Conservation (phyloP, 2,797 vertebrate genomes). For the Thripadectes ignobilis region DNA sequence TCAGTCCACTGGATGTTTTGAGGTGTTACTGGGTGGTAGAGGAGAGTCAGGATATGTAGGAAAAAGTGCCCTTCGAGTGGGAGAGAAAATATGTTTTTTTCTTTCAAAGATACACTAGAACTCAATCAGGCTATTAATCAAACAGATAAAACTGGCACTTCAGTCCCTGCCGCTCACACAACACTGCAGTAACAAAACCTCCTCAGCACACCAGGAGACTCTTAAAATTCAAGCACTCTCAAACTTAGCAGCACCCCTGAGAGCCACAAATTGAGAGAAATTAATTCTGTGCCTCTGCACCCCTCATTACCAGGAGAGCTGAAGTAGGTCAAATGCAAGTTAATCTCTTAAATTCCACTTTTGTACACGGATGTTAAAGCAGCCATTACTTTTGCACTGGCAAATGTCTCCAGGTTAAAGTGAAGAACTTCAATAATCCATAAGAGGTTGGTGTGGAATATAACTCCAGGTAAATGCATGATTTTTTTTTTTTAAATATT, state of each 20-base stretch:
- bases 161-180: constrained; percentile 55
- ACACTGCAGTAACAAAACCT: constrained; percentile 69
- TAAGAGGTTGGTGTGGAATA: constrained; percentile 46
- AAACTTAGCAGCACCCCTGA: constrained; percentile 82
- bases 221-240: constrained; percentile 83
- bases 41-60: background rate
- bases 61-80: background rate
- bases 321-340: constrained; percentile 85
- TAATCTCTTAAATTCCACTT: constrained; percentile 86
- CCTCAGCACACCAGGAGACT: constrained; percentile 75
- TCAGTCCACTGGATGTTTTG: background rate
- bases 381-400: constrained; percentile 68
- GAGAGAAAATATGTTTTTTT: constrained; percentile 11
- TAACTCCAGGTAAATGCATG: constrained; percentile 53
- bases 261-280: constrained; percentile 85
- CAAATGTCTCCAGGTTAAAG: constrained; percentile 72
- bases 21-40: background rate
- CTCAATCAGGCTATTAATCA: constrained; percentile 44
- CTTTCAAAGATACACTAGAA: constrained; percentile 41
- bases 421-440: constrained; percentile 70
- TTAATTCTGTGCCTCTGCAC: constrained; percentile 84
- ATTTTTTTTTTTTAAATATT: background rate
- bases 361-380: constrained; percentile 75
- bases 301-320: constrained; percentile 83
- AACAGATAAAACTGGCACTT: constrained; percentile 70